Evolutionary conservation across 2,113 vertebrate genomes (phyloP).

Genomic region (Aspiorhynchus laticeps): DNA sequence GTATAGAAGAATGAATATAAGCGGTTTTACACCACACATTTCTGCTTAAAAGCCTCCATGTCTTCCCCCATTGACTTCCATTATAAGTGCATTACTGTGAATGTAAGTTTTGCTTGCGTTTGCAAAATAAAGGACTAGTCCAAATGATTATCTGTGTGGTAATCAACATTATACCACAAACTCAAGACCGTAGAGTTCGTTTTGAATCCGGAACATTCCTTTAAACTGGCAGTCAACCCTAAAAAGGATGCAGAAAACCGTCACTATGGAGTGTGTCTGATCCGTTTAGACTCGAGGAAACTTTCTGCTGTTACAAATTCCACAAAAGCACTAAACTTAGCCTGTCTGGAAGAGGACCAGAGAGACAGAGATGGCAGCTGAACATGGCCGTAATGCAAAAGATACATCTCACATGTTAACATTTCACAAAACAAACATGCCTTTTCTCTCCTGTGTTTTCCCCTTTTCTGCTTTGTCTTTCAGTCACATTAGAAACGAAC

Average conservation of each 20-base stretch:
- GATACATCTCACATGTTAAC: slow-evolving; percentile 51
- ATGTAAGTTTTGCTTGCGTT: background rate
- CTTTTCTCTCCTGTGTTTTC: slow-evolving; percentile 42
- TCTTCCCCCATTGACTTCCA: background rate
- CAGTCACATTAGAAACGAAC: slow-evolving; percentile 49
- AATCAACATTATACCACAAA: background rate
- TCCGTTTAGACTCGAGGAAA: slow-evolving; percentile 26
- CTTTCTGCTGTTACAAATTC: slow-evolving; percentile 51
- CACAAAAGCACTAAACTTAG: slow-evolving; percentile 50
- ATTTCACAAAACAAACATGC: slow-evolving; percentile 52
- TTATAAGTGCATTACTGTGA: background rate
- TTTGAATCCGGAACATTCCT: background rate
- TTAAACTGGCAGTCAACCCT: slow-evolving; percentile 3
- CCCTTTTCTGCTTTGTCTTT: slow-evolving; percentile 13
- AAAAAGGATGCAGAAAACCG: background rate
- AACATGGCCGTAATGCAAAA: slow-evolving; percentile 38
- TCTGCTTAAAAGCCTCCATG: background rate
- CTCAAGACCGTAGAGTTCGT: background rate
- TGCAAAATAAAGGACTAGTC: background rate
- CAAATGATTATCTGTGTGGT: background rate
- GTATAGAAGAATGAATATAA: background rate
- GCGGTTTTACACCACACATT: background rate
- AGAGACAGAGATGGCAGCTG: slow-evolving; percentile 9
- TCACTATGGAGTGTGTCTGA: slow-evolving; percentile 28
- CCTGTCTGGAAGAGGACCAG: background rate